Percentiles rank a stretch among this genome's conserved stretches.
These are phyloP conservation scores for Grallaria varia DNA, from an alignment of 2,113 vertebrate species.

Conservation along the genomic window DNA sequence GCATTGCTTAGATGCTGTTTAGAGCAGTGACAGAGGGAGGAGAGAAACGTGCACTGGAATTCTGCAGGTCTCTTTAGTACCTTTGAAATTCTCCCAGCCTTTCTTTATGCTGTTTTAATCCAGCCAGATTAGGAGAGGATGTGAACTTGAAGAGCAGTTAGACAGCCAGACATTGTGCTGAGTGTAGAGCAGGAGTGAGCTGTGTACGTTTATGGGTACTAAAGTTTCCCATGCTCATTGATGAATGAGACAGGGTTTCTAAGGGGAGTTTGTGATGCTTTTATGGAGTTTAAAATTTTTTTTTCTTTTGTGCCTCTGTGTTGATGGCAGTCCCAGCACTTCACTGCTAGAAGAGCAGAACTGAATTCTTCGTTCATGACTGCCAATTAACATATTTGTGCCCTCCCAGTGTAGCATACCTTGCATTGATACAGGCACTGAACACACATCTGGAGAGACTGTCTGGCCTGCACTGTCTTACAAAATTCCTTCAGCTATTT, in stretches of 20 bases:
- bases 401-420: background rate
- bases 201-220: background rate
- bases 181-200: background rate
- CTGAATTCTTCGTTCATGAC: background rate
- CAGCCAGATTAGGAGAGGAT: background rate
- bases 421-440: background rate
- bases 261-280: background rate
- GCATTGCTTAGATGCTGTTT: background rate
- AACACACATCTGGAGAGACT: too few species aligned
- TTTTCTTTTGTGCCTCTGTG: background rate
- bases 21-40: background rate
- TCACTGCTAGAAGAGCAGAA: background rate
- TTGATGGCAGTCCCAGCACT: background rate
- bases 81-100: background rate
- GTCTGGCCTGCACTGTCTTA: background rate
- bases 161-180: background rate
- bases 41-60: background rate
- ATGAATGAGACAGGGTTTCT: background rate
- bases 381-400: background rate
- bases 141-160: background rate
- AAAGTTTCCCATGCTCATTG: background rate
- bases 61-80: background rate
- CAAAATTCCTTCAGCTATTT: background rate
- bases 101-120: background rate
- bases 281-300: background rate